Evolutionary conservation across 2,797 vertebrate species (phyloP), one percentile per base, ranked within the genome.

Genomic region (Syncerus caffer): DNA sequence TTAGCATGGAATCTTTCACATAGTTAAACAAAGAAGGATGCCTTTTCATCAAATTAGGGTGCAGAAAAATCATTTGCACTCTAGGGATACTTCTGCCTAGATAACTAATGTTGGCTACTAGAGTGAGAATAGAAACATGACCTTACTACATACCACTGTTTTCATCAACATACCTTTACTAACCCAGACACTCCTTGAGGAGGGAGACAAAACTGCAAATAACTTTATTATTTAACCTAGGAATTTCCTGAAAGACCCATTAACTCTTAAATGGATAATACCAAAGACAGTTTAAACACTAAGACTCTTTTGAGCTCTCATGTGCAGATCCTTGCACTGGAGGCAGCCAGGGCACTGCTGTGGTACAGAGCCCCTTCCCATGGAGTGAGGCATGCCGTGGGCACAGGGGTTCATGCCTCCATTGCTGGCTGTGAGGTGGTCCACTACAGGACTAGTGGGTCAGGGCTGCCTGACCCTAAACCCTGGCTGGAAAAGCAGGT

Each of bases 151-250:
- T 88, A 94, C 13, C 2, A 89, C 10, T 91, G 10, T 90, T 64
- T 95, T 90, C 45, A 89, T 85, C 27, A 82, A 79, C 23, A 86
- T 50, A 90, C 58, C 64, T 83, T 97, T 47, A 93, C 86, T 93
- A 84, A 95, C 84, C 27, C 19, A 88, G 57, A 92, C 89, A 90
- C 92, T 23, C 51, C 85, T 86, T 96, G 78, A 6, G 25, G 71
- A 83, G 45, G 53, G 79, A 85, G 79, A 76, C 85, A 96, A 89
- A 89, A 93, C 16, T 90, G 34, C 17, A 97, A 93, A 90, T 85
- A 85, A 84, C 14, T 85, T 95, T 51, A 87, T 58, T 95, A 88
- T 60, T 85, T n/a, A 94, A 67, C 92, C 15, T 64, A 90, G 38
- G 34, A 89, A 93, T 42, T 87, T 96, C 25, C 15, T 45, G 16